Conservation (phyloP, 2,797 vertebrate species). For the Oceanodroma leucorhoa region DNA sequence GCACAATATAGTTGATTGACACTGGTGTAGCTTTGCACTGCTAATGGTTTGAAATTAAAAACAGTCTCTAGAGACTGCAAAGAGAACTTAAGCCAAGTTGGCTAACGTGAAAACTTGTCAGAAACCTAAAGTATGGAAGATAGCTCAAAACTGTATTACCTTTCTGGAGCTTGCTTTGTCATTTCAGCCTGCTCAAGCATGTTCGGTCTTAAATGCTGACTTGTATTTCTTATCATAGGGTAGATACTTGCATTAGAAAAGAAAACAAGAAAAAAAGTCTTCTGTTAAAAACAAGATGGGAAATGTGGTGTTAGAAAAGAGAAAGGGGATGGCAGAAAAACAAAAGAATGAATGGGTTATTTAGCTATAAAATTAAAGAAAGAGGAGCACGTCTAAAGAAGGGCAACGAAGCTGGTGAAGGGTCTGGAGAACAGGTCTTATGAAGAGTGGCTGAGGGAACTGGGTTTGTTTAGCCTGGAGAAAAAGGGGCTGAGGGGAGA, state of each 20-base stretch:
- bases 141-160: not conserved
- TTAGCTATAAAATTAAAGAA: not conserved
- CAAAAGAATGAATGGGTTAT: accelerated
- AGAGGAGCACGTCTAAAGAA: not conserved
- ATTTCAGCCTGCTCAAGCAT: not conserved
- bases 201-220: not conserved
- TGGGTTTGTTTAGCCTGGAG: too few relatives aligned
- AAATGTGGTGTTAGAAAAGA: not conserved
- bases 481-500: too few relatives aligned
- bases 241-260: not conserved
- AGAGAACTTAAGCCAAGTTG: not conserved
- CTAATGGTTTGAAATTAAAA: not conserved
- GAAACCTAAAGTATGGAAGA: not conserved
- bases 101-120: not conserved
- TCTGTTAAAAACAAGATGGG: not conserved
- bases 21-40: not conserved
- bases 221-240: not conserved
- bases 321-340: not conserved
- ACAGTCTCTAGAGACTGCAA: not conserved
- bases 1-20: not conserved
- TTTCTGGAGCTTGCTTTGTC: not conserved
- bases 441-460: too few relatives aligned
- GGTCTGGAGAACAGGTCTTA: too few relatives aligned
- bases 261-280: not conserved
- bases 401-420: too few relatives aligned